Conservation (phyloP, 1,140 invertebrate species). For the Pomacea maculata region DNA sequence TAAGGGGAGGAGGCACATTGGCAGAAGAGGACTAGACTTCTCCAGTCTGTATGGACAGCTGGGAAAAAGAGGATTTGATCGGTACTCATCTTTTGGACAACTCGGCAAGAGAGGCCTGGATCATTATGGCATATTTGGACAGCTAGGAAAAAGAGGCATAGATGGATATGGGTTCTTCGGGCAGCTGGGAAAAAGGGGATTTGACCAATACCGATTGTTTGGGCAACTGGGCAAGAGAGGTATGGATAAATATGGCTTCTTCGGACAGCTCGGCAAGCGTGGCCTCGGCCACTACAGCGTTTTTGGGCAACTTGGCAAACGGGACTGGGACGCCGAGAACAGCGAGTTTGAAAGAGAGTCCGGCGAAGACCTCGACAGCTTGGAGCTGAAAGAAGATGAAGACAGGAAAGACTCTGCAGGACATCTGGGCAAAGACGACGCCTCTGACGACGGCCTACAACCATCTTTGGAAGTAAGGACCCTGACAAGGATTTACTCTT, state of each 20-base stretch:
- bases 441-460: not conserved
- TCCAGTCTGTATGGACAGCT: slow-evolving; percentile 19
- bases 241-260: slow-evolving; percentile 1
- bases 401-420: not conserved
- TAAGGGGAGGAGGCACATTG: not conserved
- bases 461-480: not conserved
- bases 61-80: slow-evolving; percentile 16
- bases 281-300: slow-evolving; percentile 2
- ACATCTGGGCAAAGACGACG: slow-evolving; percentile 7
- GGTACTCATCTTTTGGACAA: slow-evolving; percentile 4
- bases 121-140: slow-evolving; percentile 2
- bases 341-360: not conserved
- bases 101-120: slow-evolving; percentile 12
- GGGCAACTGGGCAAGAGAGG: slow-evolving; percentile 6
- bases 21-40: slow-evolving; percentile 16
- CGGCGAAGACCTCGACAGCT: not conserved
- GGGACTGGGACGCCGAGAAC: not conserved
- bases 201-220: not conserved
- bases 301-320: slow-evolving; percentile 15
- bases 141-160: slow-evolving; percentile 13
- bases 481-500: too few species aligned
- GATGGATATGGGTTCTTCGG: slow-evolving; percentile 1
- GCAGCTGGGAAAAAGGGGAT: slow-evolving; percentile 11
- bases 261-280: slow-evolving; percentile 14
- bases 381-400: slow-evolving; percentile 4